These are phyloP conservation scores for Papilio machaon DNA, from an alignment of 1,140 invertebrate species.

Conservation along the genomic window DNA sequence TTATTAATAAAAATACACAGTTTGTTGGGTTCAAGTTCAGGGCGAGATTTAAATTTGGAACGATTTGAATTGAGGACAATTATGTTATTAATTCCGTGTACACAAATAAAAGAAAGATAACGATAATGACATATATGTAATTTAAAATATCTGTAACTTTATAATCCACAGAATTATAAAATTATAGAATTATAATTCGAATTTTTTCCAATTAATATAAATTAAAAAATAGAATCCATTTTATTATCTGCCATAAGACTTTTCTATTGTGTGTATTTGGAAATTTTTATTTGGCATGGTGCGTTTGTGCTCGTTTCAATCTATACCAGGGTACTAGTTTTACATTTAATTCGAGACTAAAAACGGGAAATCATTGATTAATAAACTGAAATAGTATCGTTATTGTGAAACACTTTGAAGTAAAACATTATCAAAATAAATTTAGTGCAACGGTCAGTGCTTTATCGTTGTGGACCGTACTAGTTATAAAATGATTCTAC, in stretches of 20 bases:
- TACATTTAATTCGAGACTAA: not conserved
- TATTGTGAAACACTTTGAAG: constrained; percentile 16
- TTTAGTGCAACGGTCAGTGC: constrained; percentile 12
- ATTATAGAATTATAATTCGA: not conserved
- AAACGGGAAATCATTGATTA: constrained; percentile 17
- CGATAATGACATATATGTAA: not conserved
- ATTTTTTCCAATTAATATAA: not conserved
- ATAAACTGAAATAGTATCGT: not conserved
- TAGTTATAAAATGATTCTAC: constrained; percentile 26
- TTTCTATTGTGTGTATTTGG: too few species aligned
- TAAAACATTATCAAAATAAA: constrained; percentile 22
- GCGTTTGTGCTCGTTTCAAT: not conserved
- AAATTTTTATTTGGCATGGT: too few species aligned
- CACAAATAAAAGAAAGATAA: constrained; percentile 19
- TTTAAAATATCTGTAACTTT: not conserved
- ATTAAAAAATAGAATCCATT: too few species aligned
- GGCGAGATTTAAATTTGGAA: constrained; percentile 42
- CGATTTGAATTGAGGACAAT: constrained; percentile 46
- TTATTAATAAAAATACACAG: not conserved
- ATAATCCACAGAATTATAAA: not conserved
- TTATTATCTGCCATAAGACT: too few species aligned
- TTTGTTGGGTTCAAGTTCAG: constrained; percentile 49
- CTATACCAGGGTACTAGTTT: not conserved
- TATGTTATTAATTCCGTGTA: not conserved
- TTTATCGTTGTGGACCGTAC: constrained; percentile 23